Evolutionary conservation across 2,797 vertebrate species (phyloP), one percentile per base, ranked within the genome.

Genomic region (Platalea minor): DNA sequence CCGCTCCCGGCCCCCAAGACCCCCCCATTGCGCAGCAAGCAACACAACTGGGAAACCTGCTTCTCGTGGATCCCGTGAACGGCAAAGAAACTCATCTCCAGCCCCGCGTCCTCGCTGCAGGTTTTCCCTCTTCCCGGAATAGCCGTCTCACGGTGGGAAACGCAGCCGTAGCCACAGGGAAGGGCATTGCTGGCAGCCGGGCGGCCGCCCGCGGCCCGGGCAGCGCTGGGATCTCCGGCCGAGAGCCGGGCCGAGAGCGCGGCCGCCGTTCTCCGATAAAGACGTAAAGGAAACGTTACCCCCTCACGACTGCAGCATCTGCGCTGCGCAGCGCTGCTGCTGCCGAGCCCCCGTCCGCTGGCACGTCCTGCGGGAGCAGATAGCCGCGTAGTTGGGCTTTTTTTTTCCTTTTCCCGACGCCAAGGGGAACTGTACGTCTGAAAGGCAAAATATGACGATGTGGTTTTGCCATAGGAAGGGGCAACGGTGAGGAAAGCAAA

Each of bases 1-100:
- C 48, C 0, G 9, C 37, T 46, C 46, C 35, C 8, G 23, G 26
- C 20, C 23, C 26, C 57, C 65, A 12, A 21, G 5, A 13, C 56
- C 21, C 15, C 20, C 50, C 18, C 54, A 45, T 1, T 3, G 1
- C 35, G 8, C 6, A 10, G 33, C 9, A 1, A 6, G 39, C 11
- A 14, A 20, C 19, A 1, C 2, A 9, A 5, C 63, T 4, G 0
- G 33, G 39, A 29, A 33, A 50, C 41, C 41, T 5, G 33, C 43
- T 23, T 2, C 17, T 1, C 2, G 33, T 7, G 3, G 20, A 18
- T 5, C 56, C 43, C 43, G 1, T 0, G 15, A 25, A 9, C 0
- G 5, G n/a, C 63, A 2, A 5, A n/a, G 35, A 13, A 29, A 7
- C 10, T 8, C 1, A 4, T 11, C 21, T 11, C 19, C 1, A 63